Base-by-base conservation (phyloP, 2,888 invertebrate genomes). In the Cantharis lateralis region DNA sequence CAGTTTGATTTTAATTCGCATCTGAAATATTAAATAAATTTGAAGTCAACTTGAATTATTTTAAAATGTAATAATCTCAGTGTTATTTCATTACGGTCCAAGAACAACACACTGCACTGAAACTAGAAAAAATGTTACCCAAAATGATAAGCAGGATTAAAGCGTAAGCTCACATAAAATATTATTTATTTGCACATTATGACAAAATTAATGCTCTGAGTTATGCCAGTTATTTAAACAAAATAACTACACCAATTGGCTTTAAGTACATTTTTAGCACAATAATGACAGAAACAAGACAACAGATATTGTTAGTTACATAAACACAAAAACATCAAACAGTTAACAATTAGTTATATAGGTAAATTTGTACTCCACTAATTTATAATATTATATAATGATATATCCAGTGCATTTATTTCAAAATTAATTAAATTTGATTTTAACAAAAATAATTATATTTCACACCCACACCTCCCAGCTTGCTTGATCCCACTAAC, bases 281-380 rank as follows among this genome's bases (percentile, higher is more conserved):
- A 86, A 84, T 86, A 86, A 84, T 85, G 86, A 84, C 86, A 85
- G 87, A 84, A 84, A 87, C 86, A 86, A 82, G 84, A 81, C 85
- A 85, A 84, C 83, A 84, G 80, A 84, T 79, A 28, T 11, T 82
- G 76, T 24, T 64, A 72, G 81, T 63, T 63, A 69, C 24, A 71
- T n/a, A 72, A 61, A 76, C 9, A 74, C 72, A 63, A 72, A 62
- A 78, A 71, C 69, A 71, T 74, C 70, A 75, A 70, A 71, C 10
- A 16, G n/a, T n/a, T 20, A 18, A 13, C 24, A 62, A 10, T 28
- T 10, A 32, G 4, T 13, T 48, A 48, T n/a, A n/a, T 32, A 32
- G 11, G 11, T 28, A 28, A 13, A 13, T 32, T 48, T 48, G 48
- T 48, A n/a, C 32, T 32, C 13, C 32, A 32, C 16, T 64, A 11